Conservation (phyloP, 2,888 invertebrate species). For the Aporophyla lueneburgensis region DNA sequence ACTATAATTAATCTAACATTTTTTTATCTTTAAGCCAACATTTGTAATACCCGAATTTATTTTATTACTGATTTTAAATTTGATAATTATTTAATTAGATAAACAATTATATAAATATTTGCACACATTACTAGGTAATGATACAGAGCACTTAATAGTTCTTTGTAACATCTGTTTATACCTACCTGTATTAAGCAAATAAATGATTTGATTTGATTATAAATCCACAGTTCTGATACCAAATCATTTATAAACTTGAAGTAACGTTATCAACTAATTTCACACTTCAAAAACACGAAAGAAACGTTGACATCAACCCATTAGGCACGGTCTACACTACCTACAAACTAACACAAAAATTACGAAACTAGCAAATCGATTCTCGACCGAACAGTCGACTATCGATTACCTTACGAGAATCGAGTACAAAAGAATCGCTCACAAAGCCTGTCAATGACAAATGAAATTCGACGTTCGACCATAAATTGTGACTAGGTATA, state of each 20-base stretch:
- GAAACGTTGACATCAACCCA: conserved; percentile 6
- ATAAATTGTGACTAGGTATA: conserved; percentile 87
- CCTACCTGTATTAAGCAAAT: too few species aligned
- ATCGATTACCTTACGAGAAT: conserved; percentile 63
- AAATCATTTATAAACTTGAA: background rate
- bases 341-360: conserved; percentile 32
- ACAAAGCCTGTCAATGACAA: conserved; percentile 81
- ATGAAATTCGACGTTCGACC: conserved; percentile 85
- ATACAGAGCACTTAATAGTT: too few species aligned
- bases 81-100: too few species aligned
- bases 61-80: too few species aligned
- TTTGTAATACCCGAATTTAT: too few species aligned
- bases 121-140: too few species aligned
- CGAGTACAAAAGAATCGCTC: conserved; percentile 64
- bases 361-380: conserved; percentile 55
- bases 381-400: conserved; percentile 51
- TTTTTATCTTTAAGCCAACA: too few species aligned
- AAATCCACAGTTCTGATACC: background rate
- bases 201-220: too few species aligned
- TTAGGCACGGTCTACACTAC: conserved; percentile 36
- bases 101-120: too few species aligned
- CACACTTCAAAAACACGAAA: conserved; percentile 17
- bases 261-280: conserved; percentile 24
- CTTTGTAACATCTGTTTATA: too few species aligned
- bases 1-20: too few species aligned